Conservation (phyloP, 2,888 invertebrate species). For the Prosapia bicincta region DNA sequence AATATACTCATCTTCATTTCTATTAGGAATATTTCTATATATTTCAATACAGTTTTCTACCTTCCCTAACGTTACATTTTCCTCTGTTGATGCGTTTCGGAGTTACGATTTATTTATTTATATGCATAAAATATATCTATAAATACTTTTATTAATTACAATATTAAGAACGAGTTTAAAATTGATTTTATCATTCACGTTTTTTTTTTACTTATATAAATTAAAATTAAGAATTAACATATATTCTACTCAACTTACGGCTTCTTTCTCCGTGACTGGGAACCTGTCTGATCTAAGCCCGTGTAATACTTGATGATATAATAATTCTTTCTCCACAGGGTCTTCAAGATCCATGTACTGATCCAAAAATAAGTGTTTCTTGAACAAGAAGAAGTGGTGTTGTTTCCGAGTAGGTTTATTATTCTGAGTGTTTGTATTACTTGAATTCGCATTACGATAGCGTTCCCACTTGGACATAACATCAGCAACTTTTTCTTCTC, state of each 20-base stretch:
- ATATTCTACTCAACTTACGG: conserved; percentile 58
- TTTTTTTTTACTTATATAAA: not conserved
- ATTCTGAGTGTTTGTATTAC: conserved; percentile 43
- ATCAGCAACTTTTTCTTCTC: conserved; percentile 88
- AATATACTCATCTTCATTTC: too few species aligned
- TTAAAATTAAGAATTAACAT: not conserved
- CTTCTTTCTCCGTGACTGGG: conserved; percentile 91
- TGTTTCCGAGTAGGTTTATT: conserved; percentile 44
- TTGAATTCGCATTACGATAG: conserved; percentile 68
- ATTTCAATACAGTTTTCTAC: too few species aligned
- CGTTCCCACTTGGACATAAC: conserved; percentile 96
- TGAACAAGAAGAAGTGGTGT: conserved; percentile 67
- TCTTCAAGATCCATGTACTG: conserved; percentile 74
- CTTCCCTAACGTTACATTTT: too few species aligned
- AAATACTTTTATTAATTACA: not conserved
- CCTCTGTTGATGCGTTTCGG: too few species aligned
- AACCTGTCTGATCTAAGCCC: conserved; percentile 86
- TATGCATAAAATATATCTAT: conserved; percentile 7
- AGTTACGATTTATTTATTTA: too few species aligned
- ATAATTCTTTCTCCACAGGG: conserved; percentile 87
- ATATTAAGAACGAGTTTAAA: too few species aligned
- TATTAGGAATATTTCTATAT: too few species aligned
- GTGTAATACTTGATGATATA: conserved; percentile 91
- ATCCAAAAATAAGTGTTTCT: conserved; percentile 80
- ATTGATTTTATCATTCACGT: too few species aligned